Percentiles rank a stretch among this genome's conserved stretches.
Conservation (phyloP, 2,113 vertebrate species). For the Seriola aureovittata region DNA sequence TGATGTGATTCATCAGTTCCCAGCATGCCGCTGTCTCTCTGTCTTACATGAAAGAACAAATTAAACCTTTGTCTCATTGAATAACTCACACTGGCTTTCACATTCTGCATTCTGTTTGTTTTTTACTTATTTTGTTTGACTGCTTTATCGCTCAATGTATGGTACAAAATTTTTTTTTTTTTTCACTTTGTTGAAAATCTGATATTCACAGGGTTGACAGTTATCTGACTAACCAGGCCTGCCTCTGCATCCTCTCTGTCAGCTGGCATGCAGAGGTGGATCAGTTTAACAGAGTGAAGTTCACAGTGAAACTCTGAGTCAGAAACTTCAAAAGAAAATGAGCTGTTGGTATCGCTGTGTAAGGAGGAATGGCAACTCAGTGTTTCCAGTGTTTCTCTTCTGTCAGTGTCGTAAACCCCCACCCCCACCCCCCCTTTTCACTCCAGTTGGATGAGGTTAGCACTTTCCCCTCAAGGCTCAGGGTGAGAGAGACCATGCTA, state of each 20-base stretch:
- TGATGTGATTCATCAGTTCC: constrained; percentile 71
- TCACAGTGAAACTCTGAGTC: not conserved
- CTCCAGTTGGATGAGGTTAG: constrained; percentile 23
- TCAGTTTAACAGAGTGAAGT: not conserved
- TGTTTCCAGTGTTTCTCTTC: constrained; percentile 3
- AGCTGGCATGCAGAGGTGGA: too few species aligned
- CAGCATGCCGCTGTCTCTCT: constrained; percentile 4
- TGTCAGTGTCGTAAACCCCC: not conserved
- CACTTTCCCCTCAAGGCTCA: constrained; percentile 5
- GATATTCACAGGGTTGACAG: too few species aligned
- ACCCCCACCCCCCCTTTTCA: not conserved
- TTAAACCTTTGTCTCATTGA: constrained; percentile 8
- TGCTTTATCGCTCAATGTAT: not conserved
- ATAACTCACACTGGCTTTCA: not conserved
- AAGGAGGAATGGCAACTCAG: not conserved
- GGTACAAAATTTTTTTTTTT: too few species aligned
- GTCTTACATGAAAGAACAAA: constrained; percentile 13
- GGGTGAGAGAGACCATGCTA: not conserved
- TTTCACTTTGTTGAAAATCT: not conserved
- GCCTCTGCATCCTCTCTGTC: not conserved
- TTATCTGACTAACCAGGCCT: not conserved
- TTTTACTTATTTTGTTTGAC: not conserved
- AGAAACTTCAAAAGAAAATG: not conserved
- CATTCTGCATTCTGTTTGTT: not conserved
- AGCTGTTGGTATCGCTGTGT: not conserved